These are phyloP conservation scores for Platerodrilus igneus DNA, from an alignment of 2,888 invertebrate genomes.

Conservation along the genomic window DNA sequence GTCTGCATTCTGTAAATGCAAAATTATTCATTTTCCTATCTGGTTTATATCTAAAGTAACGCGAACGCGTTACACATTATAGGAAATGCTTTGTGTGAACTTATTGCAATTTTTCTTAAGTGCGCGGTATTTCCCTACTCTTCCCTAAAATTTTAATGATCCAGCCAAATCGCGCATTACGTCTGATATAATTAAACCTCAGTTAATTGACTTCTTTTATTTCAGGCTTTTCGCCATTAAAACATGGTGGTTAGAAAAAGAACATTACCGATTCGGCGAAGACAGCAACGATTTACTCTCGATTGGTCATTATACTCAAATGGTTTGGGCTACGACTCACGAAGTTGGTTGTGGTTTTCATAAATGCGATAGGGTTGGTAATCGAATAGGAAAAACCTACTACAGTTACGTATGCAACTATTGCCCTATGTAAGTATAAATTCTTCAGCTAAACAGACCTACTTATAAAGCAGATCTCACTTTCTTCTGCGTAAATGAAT, in stretches of 20 bases:
- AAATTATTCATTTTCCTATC: no score
- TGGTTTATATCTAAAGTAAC: no score
- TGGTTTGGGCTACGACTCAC: constrained; percentile 77
- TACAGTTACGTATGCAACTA: constrained; percentile 82
- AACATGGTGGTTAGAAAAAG: constrained; percentile 72
- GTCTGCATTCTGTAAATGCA: no score
- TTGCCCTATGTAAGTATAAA: constrained; percentile 68
- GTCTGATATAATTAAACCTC: no score
- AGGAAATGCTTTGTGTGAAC: no score
- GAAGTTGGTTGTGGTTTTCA: constrained; percentile 73
- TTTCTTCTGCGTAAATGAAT: constrained; percentile 10
- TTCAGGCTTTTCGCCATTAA: constrained; percentile 74
- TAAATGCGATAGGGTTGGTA: constrained; percentile 58
- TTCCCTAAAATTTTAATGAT: no score
- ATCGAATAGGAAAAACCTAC: constrained; percentile 57
- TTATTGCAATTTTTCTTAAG: constrained; percentile 6
- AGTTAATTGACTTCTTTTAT: no score
- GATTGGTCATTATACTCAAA: constrained; percentile 77
- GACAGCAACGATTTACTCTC: constrained; percentile 56
- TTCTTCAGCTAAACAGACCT: no score
- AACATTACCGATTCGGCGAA: constrained; percentile 67
- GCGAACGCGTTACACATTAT: no score
- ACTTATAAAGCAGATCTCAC: no score
- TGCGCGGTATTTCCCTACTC: neutral
- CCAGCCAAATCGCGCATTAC: no score